Conservation (phyloP, 1,140 invertebrate genomes). For the Procambarus virginalis region DNA sequence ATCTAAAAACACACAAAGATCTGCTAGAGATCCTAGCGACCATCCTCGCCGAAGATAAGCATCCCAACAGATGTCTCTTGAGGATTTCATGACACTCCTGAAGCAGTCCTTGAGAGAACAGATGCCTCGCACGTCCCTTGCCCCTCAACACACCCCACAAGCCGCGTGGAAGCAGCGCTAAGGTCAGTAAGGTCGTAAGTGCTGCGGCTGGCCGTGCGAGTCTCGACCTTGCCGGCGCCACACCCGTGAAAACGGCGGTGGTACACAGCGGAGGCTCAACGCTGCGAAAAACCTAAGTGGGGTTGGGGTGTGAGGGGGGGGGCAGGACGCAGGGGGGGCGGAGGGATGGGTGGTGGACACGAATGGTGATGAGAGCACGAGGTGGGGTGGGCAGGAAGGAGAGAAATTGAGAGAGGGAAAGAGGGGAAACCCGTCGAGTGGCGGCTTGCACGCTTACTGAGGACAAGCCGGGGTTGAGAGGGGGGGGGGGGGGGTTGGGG, state of each 20-base stretch:
- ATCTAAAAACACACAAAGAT: too few species aligned
- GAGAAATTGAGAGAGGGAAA: background rate
- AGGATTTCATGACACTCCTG: slow-evolving; percentile 34
- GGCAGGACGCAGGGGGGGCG: background rate
- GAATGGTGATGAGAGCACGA: background rate
- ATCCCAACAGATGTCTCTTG: background rate
- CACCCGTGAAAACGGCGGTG: slow-evolving; percentile 3
- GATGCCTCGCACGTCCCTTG: background rate
- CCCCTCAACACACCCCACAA: background rate
- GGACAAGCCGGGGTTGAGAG: too few species aligned
- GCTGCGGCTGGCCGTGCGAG: background rate
- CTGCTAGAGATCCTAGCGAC: too few species aligned
- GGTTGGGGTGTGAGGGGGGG: background rate
- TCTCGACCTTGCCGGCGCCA: background rate
- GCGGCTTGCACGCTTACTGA: too few species aligned
- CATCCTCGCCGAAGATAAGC: background rate
- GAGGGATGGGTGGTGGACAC: background rate
- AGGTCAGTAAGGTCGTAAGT: slow-evolving; percentile 22
- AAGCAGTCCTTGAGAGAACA: slow-evolving; percentile 23
- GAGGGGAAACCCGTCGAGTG: too few species aligned
- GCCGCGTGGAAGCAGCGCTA: background rate
- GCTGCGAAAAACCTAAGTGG: background rate
- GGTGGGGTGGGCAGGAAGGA: background rate
- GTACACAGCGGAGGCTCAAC: slow-evolving; percentile 18
- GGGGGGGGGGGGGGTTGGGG: too few species aligned